Percentiles rank a stretch among this genome's conserved stretches.
These are phyloP conservation scores for Clusia tigrina DNA, from an alignment of 2,888 invertebrate species.

Conservation along the genomic window DNA sequence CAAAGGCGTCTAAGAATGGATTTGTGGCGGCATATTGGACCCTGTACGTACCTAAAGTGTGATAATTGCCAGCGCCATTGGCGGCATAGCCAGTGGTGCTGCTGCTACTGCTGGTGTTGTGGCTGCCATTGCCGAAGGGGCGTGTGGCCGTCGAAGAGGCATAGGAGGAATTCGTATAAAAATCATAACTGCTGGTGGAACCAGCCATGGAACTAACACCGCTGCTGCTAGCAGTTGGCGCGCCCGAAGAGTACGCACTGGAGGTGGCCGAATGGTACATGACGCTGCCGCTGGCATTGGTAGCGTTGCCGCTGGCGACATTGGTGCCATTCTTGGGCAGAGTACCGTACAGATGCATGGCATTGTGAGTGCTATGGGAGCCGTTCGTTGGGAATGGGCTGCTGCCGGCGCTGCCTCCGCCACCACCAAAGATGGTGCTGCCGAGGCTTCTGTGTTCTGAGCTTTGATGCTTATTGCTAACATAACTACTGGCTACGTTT, in stretches of 20 bases:
- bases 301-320: conserved; percentile 39
- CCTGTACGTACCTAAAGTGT: conserved; percentile 63
- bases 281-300: conserved; percentile 41
- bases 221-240: conserved; percentile 61
- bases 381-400: conserved; percentile 40
- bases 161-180: conserved; percentile 54
- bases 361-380: conserved; percentile 51
- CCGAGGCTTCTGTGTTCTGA: conserved; percentile 57
- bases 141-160: conserved; percentile 41
- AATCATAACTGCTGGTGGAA: conserved; percentile 62
- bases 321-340: conserved; percentile 56
- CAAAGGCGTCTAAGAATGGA: conserved; percentile 64
- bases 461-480: conserved; percentile 55
- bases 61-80: conserved; percentile 57
- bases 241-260: conserved; percentile 46
- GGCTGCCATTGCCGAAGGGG: conserved; percentile 52
- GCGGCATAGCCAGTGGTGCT: conserved; percentile 30
- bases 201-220: conserved; percentile 63
- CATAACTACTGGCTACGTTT: conserved; percentile 51
- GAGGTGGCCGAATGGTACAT: conserved; percentile 48
- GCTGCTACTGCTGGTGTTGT: conserved; percentile 45
- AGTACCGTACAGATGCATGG: conserved; percentile 62
- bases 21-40: conserved; percentile 65
- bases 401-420: conserved; percentile 32
- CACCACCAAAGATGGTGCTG: conserved; percentile 48